A percentile compares a stretch with the other conserved stretches of the same genome.
These are phyloP conservation scores for Tetragonula carbonaria DNA, from an alignment of 2,888 invertebrate species.

Conservation along the genomic window DNA sequence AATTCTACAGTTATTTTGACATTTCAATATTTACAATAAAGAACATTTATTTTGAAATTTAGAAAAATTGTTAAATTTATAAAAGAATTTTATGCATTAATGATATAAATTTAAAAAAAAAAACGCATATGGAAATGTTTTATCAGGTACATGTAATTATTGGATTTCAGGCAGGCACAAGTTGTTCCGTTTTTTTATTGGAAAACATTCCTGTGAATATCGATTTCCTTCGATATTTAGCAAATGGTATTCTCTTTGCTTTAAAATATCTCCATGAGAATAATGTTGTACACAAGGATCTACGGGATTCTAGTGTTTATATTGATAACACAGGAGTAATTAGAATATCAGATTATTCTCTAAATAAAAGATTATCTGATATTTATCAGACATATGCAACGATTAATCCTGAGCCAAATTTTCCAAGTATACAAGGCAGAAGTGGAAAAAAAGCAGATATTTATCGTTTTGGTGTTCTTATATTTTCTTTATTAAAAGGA, in stretches of 20 bases:
- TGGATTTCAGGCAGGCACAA: constrained; percentile 79
- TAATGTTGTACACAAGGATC: constrained; percentile 92
- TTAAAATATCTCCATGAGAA: constrained; percentile 92
- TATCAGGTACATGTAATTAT: background rate
- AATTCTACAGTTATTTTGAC: background rate
- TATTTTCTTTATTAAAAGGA: constrained; percentile 88
- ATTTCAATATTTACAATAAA: background rate
- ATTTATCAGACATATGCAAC: constrained; percentile 82
- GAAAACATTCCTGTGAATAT: constrained; percentile 85
- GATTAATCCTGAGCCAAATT: constrained; percentile 79
- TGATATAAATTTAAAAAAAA: background rate
- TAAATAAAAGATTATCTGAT: constrained; percentile 89
- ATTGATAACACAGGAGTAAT: constrained; percentile 88
- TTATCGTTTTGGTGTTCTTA: constrained; percentile 89
- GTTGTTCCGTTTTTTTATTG: constrained; percentile 85
- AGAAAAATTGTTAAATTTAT: background rate
- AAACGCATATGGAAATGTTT: background rate
- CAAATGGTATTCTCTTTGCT: constrained; percentile 90
- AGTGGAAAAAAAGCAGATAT: constrained; percentile 90
- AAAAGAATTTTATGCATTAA: background rate
- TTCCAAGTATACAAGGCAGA: constrained; percentile 82
- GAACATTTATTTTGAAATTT: background rate
- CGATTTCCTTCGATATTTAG: constrained; percentile 88
- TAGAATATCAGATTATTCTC: constrained; percentile 88
- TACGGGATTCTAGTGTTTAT: constrained; percentile 90